Base-by-base conservation (phyloP, 2,888 invertebrate species). In the Mesoligia furuncula region DNA sequence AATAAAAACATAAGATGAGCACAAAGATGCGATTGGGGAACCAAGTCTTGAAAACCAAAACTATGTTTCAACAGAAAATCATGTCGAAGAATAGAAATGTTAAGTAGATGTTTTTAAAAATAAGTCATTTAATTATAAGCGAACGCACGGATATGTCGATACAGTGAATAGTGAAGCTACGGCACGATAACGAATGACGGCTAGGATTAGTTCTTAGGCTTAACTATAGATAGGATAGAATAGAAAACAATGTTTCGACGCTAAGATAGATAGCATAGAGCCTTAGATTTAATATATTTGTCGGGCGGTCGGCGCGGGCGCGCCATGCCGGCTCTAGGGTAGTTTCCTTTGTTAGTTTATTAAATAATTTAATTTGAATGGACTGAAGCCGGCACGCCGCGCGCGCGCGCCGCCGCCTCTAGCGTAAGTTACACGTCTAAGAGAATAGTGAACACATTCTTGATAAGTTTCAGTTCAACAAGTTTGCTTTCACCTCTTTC, bases 401-500 rank as follows among this genome's bases (percentile, higher is more conserved):
- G 92, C 93, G 89, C 91, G 84, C 90, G 92, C 92, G 85, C 86
- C 91, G 79, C 87, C 85, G 83, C 87, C 89, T 78, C 87, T 84
- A 89, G 91, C 90, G 89, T 93, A 93, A 93, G 90, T 93, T 92
- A 93, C 86, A 91, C 90, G 89, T 88, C 88, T 94, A 95, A 94
- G 92, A 92, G 85, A 91, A 92, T 96, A 95, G 95, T 93, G 93
- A 95, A 95, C 96, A 95, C 96, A 93, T 93, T 94, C 93, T 93
- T 91, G 90, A 88, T 96, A 96, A 96, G 96, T 95, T 96, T 96
- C 96, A 93, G 94, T 96, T 96, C 93, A 93, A 95, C 94, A 93
- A 95, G 93, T 96, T 96, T 95, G 96, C 96, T 96, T 96, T 95
- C 95, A 95, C 95, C 94, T 95, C 95, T 96, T 96, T 95, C 96